Evolutionary conservation across 2,113 vertebrate genomes (phyloP).

Genomic region (Dasyprocta punctata): DNA sequence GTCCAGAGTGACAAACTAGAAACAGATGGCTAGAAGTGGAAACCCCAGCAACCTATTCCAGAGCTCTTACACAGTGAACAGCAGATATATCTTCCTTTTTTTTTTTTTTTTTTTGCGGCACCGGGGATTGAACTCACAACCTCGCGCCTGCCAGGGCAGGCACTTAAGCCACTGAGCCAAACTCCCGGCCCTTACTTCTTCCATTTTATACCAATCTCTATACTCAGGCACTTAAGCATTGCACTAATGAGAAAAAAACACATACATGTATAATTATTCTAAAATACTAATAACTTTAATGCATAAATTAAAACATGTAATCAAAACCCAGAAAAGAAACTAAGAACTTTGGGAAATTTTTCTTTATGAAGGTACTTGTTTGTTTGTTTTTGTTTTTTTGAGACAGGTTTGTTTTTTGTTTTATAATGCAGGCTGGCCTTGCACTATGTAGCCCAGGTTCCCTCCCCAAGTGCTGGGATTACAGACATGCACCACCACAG

Average conservation of each 20-base stretch:
- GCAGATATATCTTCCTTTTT: not conserved
- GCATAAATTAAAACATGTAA: slow-evolving; percentile 33
- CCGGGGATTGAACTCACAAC: too few relatives aligned
- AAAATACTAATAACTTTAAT: slow-evolving; percentile 15
- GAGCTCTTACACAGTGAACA: not conserved
- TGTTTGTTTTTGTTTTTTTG: too few relatives aligned
- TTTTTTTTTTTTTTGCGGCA: too few relatives aligned
- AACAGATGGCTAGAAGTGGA: not conserved
- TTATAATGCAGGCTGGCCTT: too few relatives aligned
- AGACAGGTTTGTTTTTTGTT: too few relatives aligned
- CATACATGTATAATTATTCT: slow-evolving; percentile 30
- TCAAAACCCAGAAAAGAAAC: not conserved
- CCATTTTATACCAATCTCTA: not conserved
- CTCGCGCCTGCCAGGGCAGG: too few relatives aligned
- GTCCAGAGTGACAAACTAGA: not conserved
- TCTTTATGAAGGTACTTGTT: not conserved
- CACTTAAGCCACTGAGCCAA: too few relatives aligned
- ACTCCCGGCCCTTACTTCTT: too few relatives aligned
- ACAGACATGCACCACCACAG: too few relatives aligned
- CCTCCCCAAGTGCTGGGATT: too few relatives aligned
- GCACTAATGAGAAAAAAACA: not conserved
- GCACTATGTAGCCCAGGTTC: too few relatives aligned
- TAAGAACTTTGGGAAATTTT: slow-evolving; percentile 25
- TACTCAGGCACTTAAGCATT: not conserved
- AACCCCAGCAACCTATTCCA: not conserved